Evolutionary conservation across 2,797 vertebrate genomes (phyloP), one percentile per base, ranked within the genome.

Genomic region (Rachycentron canadum): DNA sequence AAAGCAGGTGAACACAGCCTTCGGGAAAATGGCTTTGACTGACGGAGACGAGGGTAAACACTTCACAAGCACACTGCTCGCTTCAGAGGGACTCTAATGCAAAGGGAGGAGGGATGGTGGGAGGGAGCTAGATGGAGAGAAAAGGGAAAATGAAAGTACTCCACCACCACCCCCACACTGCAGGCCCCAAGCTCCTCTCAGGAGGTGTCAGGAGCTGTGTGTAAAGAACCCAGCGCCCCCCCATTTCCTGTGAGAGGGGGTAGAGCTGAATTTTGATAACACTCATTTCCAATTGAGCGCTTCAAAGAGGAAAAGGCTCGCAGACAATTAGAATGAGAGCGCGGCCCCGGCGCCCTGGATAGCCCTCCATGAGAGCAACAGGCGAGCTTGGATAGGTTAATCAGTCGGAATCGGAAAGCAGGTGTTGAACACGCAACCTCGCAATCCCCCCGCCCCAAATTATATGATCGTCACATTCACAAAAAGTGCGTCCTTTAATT

Each of bases 381-480:
- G 70, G 73, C 56, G 16, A 65, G 64, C 77, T 81, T 87, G 78
- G 88, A 93, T 91, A 89, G 89, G 87, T 92, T 93, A 92, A 94
- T 93, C 90, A 93, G 85, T 70, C 23, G 50, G 84, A 90, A 92
- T 93, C 85, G 72, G 80, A 88, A 86, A 91, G 88, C 91, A 93
- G 87, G 88, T 93, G 90, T 90, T 68, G 80, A 91, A 90, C 86
- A 91, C 68, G 76, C 89, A 83, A 69, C 78, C 83, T 81, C 17
- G 64, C 58, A 79, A 68, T 79, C 85, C 82, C 57, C 70, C 78
- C 77, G 38, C 49, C 79, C 71, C 32, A 86, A 86, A 93, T 90
- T 78, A 88, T 84, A 86, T 78, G 83, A 91, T 89, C 81, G 55
- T 84, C 84, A 86, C 77, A 87, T 89, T 88, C 82, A 79, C 58